Conservation (phyloP, 2,113 vertebrate genomes). For the Colinus virginianus region DNA sequence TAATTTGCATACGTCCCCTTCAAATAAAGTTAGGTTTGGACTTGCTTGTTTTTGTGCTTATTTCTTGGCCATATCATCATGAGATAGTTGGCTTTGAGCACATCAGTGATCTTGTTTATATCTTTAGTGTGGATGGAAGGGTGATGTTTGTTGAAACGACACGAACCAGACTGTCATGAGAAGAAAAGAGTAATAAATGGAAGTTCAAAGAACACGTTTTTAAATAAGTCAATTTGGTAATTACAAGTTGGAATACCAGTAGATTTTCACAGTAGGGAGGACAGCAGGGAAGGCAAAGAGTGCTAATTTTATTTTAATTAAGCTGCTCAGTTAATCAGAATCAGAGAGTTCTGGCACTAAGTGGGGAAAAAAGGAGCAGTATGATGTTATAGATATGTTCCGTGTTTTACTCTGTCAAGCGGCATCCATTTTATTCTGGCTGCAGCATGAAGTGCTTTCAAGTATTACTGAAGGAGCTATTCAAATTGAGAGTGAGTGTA, state of each 20-base stretch:
- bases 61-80: neutral
- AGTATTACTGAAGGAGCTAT: slow-evolving; percentile 43
- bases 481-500: neutral
- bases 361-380: neutral
- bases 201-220: slow-evolving; percentile 1
- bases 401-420: neutral
- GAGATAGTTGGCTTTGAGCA: neutral
- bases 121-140: neutral
- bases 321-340: slow-evolving; percentile 38
- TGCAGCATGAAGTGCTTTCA: slow-evolving; percentile 15
- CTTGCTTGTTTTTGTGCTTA: neutral
- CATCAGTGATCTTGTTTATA: neutral
- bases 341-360: slow-evolving; percentile 8
- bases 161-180: neutral
- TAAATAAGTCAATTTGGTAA: slow-evolving; percentile 43
- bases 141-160: neutral
- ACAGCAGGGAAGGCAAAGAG: slow-evolving; percentile 18
- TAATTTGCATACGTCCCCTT: neutral
- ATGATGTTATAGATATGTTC: neutral
- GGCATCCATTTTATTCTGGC: neutral
- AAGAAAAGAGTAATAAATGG: slow-evolving; percentile 22
- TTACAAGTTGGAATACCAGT: slow-evolving; percentile 15
- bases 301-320: slow-evolving; percentile 65
- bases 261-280: slow-evolving; percentile 52
- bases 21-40: neutral